Conservation (phyloP, 2,797 vertebrate genomes). For the Syngnathus acus region DNA sequence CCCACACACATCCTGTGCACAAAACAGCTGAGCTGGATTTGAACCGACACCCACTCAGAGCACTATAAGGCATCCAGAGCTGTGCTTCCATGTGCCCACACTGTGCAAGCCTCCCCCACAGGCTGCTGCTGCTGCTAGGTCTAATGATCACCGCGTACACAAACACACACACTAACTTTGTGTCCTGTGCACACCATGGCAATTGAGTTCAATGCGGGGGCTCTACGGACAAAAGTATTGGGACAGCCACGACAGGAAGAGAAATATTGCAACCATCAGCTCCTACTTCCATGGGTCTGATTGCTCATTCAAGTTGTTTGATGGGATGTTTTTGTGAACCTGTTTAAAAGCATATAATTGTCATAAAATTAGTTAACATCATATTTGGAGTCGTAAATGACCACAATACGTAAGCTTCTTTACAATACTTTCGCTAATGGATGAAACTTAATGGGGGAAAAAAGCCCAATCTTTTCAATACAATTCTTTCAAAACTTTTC, state of each 20-base stretch:
- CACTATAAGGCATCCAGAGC: constrained; percentile 52
- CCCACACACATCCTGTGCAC: not conserved
- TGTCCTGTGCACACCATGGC: constrained; percentile 10
- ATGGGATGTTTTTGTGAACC: too few species aligned
- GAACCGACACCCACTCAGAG: constrained; percentile 66
- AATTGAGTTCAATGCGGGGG: not conserved
- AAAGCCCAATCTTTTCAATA: too few species aligned
- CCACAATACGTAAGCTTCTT: too few species aligned
- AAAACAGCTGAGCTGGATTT: constrained; percentile 35
- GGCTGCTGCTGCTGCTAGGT: constrained; percentile 48
- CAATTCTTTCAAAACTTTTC: too few species aligned
- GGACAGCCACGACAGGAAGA: not conserved
- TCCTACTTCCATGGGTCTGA: not conserved
- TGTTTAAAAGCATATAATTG: too few species aligned
- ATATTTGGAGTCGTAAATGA: too few species aligned
- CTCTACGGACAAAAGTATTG: not conserved
- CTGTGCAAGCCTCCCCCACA: constrained; percentile 53
- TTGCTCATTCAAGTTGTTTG: not conserved
- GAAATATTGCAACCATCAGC: not conserved
- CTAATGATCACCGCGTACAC: constrained; percentile 55
- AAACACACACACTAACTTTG: constrained; percentile 30
- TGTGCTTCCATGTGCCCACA: constrained; percentile 52
- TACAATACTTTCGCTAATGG: too few species aligned
- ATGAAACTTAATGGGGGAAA: too few species aligned
- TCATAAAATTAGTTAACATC: too few species aligned